Evolutionary conservation across 2,797 vertebrate species (phyloP).

Genomic region (Cirrhinus mrigala): DNA sequence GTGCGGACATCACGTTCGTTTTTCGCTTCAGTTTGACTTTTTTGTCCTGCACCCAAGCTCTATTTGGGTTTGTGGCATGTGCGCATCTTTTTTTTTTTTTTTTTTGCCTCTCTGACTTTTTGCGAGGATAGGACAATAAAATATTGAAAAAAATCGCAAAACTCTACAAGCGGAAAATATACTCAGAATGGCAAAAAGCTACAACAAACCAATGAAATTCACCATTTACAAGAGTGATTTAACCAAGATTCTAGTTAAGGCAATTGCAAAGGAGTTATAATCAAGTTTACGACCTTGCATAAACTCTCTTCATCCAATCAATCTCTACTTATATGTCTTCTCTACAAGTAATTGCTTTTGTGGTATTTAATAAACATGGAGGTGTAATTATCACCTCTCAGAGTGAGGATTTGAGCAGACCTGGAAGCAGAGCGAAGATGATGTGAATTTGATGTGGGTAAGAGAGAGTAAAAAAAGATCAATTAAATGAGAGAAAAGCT

Average conservation of each 20-base stretch:
- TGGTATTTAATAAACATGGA: constrained; percentile 39
- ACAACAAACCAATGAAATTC: background rate
- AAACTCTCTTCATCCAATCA: constrained; percentile 22
- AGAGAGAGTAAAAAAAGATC: background rate
- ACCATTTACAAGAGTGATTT: constrained; percentile 5
- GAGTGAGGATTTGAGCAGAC: constrained; percentile 8
- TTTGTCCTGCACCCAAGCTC: no score
- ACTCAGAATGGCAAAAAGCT: background rate
- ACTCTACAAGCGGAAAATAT: background rate
- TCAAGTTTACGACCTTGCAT: constrained; percentile 12
- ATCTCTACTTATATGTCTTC: background rate
- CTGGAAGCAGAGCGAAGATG: background rate
- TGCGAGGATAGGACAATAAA: no score
- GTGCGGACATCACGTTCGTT: no score
- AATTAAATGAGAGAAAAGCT: constrained; percentile 15
- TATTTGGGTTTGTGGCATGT: no score
- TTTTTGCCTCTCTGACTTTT: no score
- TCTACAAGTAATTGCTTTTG: constrained; percentile 38
- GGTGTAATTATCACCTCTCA: constrained; percentile 29
- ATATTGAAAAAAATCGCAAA: no score
- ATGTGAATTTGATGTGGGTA: background rate
- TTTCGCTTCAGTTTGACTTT: no score
- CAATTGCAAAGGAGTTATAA: background rate
- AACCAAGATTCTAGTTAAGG: background rate
- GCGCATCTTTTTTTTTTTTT: no score